A percentile compares a stretch with the other conserved stretches of the same genome.
Conservation (phyloP, 2,113 vertebrate species). For the Pelmatolapia mariae region DNA sequence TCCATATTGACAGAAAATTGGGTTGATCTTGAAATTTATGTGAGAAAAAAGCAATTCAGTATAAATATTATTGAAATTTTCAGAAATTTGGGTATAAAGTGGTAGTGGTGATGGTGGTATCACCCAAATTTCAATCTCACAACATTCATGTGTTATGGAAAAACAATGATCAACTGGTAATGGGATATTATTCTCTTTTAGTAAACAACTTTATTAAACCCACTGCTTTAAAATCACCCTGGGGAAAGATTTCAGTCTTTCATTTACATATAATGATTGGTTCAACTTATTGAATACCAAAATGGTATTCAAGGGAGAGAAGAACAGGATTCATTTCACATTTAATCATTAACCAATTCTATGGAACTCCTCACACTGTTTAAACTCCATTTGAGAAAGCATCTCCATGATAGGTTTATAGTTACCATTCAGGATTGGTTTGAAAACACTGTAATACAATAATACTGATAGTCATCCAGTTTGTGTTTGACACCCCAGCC, state of each 20-base stretch:
- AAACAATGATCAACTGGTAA: not conserved
- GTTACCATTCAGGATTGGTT: not conserved
- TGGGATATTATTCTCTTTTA: not conserved
- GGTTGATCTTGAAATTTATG: constrained; percentile 20
- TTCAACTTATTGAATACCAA: constrained; percentile 6
- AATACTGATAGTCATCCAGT: not conserved
- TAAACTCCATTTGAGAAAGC: not conserved
- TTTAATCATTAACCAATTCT: not conserved
- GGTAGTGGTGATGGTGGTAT: not conserved
- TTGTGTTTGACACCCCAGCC: not conserved
- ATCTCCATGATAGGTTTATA: not conserved
- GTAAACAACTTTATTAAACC: not conserved
- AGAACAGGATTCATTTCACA: not conserved
- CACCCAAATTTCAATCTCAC: not conserved
- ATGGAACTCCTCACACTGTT: not conserved
- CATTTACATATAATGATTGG: constrained; percentile 26
- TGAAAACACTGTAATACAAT: not conserved
- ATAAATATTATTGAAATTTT: not conserved
- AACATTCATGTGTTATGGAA: not conserved
- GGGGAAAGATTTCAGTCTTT: not conserved
- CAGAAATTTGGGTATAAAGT: not conserved
- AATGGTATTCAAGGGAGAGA: constrained; percentile 1
- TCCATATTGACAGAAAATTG: constrained; percentile 20
- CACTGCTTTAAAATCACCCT: not conserved
- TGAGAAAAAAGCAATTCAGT: constrained; percentile 3